Conservation (phyloP, 2,113 vertebrate species). For the Sceloporus undulatus region DNA sequence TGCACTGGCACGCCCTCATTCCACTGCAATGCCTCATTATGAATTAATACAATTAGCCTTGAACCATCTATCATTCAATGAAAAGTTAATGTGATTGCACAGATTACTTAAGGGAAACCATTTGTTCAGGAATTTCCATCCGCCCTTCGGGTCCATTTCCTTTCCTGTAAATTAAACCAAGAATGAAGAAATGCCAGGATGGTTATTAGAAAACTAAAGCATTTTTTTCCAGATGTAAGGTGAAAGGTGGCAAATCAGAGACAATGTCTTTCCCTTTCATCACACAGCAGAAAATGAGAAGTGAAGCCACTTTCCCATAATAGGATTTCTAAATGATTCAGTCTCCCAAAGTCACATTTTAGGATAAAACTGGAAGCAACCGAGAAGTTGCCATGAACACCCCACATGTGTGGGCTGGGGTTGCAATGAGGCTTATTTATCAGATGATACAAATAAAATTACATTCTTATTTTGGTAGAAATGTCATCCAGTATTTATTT, state of each 20-base stretch:
- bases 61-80: slow-evolving; percentile 2
- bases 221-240: not conserved
- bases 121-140: not conserved
- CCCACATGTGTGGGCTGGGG: not conserved
- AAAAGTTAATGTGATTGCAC: slow-evolving; percentile 27
- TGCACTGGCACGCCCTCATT: not conserved
- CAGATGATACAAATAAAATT: not conserved
- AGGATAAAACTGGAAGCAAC: not conserved
- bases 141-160: not conserved
- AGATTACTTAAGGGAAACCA: slow-evolving; percentile 32
- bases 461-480: too few relatives aligned
- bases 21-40: not conserved
- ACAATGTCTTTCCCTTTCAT: not conserved
- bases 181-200: not conserved
- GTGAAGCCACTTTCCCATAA: not conserved
- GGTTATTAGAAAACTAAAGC: not conserved
- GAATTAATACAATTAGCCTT: slow-evolving; percentile 4
- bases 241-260: not conserved
- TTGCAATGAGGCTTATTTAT: not conserved
- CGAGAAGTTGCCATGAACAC: not conserved
- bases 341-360: not conserved
- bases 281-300: not conserved
- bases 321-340: not conserved
- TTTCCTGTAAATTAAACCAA: slow-evolving; percentile 10
- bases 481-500: not conserved